Percentiles rank a stretch among this genome's conserved stretches.
Conservation (phyloP, 2,888 invertebrate species). For the Leptarthrus brevirostris region DNA sequence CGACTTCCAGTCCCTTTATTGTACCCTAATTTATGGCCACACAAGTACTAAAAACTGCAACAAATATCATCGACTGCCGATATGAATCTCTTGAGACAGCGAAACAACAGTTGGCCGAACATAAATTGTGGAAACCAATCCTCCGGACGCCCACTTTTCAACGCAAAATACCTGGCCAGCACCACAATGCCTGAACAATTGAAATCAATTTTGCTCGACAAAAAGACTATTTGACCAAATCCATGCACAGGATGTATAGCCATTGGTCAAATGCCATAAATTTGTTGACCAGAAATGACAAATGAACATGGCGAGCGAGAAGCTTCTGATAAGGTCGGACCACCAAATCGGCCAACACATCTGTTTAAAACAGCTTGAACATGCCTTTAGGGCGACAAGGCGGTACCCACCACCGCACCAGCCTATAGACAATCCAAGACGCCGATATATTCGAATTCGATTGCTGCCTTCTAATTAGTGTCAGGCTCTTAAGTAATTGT, state of each 20-base stretch:
- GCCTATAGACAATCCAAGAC: neutral
- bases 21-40: slow-evolving; percentile 16
- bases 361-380: slow-evolving; percentile 9
- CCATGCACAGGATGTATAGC: slow-evolving; percentile 10
- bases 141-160: slow-evolving; percentile 49
- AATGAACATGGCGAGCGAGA: slow-evolving; percentile 21
- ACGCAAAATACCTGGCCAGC: slow-evolving; percentile 33
- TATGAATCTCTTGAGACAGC: slow-evolving; percentile 45
- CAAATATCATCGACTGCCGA: slow-evolving; percentile 45
- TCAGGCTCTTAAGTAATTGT: slow-evolving; percentile 43
- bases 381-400: neutral
- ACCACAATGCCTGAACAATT: slow-evolving; percentile 45
- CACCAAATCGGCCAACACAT: slow-evolving; percentile 42
- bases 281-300: slow-evolving; percentile 34
- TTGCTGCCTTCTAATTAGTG: slow-evolving; percentile 42
- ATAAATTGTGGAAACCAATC: slow-evolving; percentile 44
- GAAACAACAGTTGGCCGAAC: slow-evolving; percentile 44
- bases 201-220: slow-evolving; percentile 34
- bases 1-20: neutral
- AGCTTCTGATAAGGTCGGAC: slow-evolving; percentile 46
- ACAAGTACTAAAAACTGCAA: slow-evolving; percentile 17
- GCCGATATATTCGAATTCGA: slow-evolving; percentile 17
- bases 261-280: slow-evolving; percentile 31
- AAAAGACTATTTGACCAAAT: neutral
- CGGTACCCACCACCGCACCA: neutral